A percentile compares a stretch with the other conserved stretches of the same genome.
phyloP scores from a whole-genome alignment of 2,888 invertebrate species.

The Electrophaes corylata region DNA sequence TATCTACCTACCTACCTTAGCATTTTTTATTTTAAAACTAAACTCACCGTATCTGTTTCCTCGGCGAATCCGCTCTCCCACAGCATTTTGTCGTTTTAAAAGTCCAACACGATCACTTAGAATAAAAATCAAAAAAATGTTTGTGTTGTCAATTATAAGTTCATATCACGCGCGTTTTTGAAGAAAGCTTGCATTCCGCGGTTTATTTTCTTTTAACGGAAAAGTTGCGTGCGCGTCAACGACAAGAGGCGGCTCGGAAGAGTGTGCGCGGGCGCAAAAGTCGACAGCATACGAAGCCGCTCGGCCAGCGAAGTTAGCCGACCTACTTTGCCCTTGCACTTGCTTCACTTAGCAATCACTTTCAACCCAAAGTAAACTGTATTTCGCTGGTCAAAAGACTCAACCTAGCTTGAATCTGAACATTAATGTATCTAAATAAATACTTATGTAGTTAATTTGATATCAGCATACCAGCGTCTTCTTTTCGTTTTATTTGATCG shows the following conservation, averaged over 20 bases:
- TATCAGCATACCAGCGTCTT: no score
- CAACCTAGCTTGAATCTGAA: background rate
- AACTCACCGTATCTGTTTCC: constrained; percentile 77
- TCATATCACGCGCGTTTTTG: constrained; percentile 57
- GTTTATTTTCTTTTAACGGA: constrained; percentile 57
- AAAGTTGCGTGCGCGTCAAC: constrained; percentile 62
- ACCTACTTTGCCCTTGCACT: constrained; percentile 70
- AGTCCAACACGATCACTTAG: constrained; percentile 69
- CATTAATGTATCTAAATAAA: background rate
- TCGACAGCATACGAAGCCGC: constrained; percentile 60
- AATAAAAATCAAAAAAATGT: constrained; percentile 15
- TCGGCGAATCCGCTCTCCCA: constrained; percentile 77
- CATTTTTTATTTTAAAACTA: constrained; percentile 38
- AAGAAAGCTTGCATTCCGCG: constrained; percentile 67
- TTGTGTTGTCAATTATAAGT: constrained; percentile 50
- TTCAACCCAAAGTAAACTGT: constrained; percentile 5
- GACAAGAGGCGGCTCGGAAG: constrained; percentile 65
- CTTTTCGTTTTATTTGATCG: background rate
- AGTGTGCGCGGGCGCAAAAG: constrained; percentile 68
- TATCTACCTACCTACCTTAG: constrained; percentile 13
- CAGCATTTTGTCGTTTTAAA: constrained; percentile 67
- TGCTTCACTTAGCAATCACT: constrained; percentile 4
- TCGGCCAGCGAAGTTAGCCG: constrained; percentile 70
- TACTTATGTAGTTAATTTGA: no score
- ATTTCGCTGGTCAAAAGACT: background rate